Percentiles rank a stretch among this genome's conserved stretches.
phyloP scores from a whole-genome alignment of 2,888 invertebrate species.

The Nephrotoma appendiculata region DNA sequence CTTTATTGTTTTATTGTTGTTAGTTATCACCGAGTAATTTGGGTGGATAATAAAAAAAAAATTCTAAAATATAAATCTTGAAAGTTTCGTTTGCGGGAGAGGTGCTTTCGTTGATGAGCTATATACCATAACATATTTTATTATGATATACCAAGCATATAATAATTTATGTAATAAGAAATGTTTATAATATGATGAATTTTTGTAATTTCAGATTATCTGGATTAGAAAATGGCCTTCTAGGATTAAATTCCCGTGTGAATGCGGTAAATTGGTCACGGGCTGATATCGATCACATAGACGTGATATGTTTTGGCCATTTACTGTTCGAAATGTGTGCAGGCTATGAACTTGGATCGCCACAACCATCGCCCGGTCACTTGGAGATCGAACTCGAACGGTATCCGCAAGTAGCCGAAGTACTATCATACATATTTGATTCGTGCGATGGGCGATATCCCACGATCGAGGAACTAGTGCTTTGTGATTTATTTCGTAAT shows the following conservation, averaged over 20 bases:
- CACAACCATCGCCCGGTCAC: constrained; percentile 59
- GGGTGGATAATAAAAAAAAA: neutral
- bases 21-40: neutral
- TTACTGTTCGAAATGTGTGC: constrained; percentile 86
- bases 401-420: constrained; percentile 63
- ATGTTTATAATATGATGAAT: neutral
- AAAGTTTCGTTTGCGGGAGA: neutral
- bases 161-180: neutral
- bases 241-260: constrained; percentile 48
- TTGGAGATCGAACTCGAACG: constrained; percentile 51
- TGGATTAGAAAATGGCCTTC: constrained; percentile 71
- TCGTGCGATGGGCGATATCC: constrained; percentile 51
- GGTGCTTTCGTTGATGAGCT: neutral
- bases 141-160: neutral
- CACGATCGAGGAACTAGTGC: constrained; percentile 61
- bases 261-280: constrained; percentile 40
- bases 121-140: neutral
- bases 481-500: constrained; percentile 74
- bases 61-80: neutral
- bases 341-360: constrained; percentile 62
- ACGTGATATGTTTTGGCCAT: constrained; percentile 63
- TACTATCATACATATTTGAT: constrained; percentile 64
- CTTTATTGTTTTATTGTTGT: neutral
- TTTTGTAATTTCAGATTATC: constrained; percentile 44
- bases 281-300: constrained; percentile 38